Conservation (phyloP, 2,888 invertebrate genomes). For the Tipula helvola region DNA sequence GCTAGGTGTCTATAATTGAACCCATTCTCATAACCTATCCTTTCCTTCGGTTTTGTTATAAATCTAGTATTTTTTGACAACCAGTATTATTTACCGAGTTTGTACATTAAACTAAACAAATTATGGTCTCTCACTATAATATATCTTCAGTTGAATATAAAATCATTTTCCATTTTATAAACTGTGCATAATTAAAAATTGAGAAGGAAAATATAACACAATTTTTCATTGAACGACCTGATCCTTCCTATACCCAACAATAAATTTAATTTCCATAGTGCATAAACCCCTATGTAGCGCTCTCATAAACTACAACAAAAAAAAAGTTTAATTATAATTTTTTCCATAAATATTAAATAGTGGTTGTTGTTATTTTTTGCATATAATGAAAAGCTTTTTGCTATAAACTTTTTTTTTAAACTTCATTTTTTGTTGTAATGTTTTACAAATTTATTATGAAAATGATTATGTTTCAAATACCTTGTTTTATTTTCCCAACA, state of each 20-base stretch:
- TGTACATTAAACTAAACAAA: background rate
- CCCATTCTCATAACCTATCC: too few relatives aligned
- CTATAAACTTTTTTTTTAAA: background rate
- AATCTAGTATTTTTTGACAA: too few relatives aligned
- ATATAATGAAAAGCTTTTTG: background rate
- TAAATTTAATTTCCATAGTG: constrained; percentile 4
- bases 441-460: constrained; percentile 4
- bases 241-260: background rate
- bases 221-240: background rate
- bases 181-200: background rate
- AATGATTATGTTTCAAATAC: constrained; percentile 4
- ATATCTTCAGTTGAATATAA: background rate
- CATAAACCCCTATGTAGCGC: background rate
- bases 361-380: background rate
- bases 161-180: background rate
- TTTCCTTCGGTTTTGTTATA: too few relatives aligned
- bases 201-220: background rate
- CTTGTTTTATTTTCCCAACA: background rate
- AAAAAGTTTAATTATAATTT: constrained; percentile 4
- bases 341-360: background rate
- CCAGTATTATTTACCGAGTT: background rate
- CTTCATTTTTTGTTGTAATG: background rate
- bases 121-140: background rate
- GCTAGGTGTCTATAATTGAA: too few relatives aligned
- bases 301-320: background rate